phyloP scores from a whole-genome alignment of 2,113 vertebrate genomes.

The Protobothrops mucrosquamatus region DNA sequence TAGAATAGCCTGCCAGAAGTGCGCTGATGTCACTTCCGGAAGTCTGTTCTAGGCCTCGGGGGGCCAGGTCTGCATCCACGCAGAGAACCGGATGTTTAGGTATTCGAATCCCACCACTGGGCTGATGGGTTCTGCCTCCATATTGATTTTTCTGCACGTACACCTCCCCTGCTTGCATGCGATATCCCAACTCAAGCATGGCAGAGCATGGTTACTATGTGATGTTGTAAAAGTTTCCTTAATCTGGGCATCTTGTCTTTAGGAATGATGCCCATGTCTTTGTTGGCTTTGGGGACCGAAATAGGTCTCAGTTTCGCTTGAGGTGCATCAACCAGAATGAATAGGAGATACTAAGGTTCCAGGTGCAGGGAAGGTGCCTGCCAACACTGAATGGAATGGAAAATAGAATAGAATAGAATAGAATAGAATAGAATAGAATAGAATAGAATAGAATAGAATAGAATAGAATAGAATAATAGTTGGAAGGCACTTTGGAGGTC shows the following conservation, averaged over 20 bases:
- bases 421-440: no score
- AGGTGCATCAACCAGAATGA: conserved; percentile 45
- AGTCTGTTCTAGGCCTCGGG: no score
- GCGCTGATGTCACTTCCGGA: no score
- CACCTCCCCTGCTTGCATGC: background rate
- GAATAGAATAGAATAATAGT: no score
- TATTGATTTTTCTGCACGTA: background rate
- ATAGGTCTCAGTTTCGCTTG: conserved; percentile 13
- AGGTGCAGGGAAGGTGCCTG: background rate
- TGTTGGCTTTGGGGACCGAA: background rate
- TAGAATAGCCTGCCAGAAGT: no score
- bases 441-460: no score
- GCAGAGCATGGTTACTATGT: background rate
- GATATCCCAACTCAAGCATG: background rate
- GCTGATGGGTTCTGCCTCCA: background rate
- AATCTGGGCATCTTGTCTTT: background rate
- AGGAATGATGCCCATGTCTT: background rate
- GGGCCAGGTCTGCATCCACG: no score
- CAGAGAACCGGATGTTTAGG: no score
- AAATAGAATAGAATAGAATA: no score
- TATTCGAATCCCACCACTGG: no score
- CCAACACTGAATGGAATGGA: background rate
- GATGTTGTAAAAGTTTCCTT: background rate
- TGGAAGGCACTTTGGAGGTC: no score
- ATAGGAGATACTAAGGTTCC: background rate